These are phyloP conservation scores for Watsonalla binaria DNA, from an alignment of 2,888 invertebrate genomes.

Conservation along the genomic window DNA sequence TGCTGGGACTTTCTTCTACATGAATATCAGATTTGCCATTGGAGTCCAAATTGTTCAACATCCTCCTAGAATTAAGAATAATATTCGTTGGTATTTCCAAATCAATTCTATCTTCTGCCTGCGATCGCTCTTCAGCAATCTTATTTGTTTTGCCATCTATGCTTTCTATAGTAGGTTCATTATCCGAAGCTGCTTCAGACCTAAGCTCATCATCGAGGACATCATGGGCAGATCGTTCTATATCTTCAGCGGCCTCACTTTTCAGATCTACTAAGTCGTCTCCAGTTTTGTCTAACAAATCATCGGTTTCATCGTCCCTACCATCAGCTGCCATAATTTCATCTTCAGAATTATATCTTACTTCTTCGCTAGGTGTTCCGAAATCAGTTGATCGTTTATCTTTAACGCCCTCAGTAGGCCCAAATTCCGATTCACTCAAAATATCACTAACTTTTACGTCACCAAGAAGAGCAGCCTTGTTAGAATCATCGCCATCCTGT, in stretches of 20 bases:
- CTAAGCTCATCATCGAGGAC: background rate
- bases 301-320: background rate
- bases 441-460: background rate
- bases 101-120: background rate
- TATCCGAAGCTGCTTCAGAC: background rate
- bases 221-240: background rate
- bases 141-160: background rate
- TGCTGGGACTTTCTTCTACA: no score
- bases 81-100: background rate
- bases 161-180: background rate
- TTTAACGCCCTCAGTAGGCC: background rate
- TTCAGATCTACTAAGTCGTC: background rate
- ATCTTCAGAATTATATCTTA: background rate
- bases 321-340: background rate
- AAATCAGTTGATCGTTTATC: background rate
- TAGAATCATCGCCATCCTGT: background rate
- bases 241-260: background rate
- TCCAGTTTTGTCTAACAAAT: background rate
- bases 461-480: background rate
- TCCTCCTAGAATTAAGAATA: slow-evolving; percentile 1
- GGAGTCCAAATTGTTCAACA: slow-evolving; percentile 3
- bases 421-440: background rate
- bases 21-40: slow-evolving; percentile 5
- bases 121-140: background rate
- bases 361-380: background rate